These are phyloP conservation scores for Rhagonycha lutea DNA, from an alignment of 2,888 invertebrate species.

Conservation along the genomic window DNA sequence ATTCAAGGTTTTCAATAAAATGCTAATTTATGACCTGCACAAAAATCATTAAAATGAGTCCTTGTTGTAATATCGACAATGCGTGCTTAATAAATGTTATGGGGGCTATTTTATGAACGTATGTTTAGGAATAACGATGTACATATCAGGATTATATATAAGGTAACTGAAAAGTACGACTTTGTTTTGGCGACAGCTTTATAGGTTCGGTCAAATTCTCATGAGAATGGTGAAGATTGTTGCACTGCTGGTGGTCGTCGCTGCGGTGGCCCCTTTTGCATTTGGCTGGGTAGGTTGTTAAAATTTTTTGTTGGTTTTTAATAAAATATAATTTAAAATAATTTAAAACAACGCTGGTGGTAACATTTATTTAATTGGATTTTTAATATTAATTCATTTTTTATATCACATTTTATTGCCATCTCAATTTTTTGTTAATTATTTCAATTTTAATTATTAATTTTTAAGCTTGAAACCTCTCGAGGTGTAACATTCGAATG, in stretches of 20 bases:
- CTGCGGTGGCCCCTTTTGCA: slow-evolving; percentile 37
- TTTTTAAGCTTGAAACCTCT: background rate
- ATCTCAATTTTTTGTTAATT: background rate
- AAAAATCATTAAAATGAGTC: slow-evolving; percentile 3
- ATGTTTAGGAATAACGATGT: slow-evolving; percentile 34
- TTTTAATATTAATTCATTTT: background rate
- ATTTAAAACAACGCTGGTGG: background rate
- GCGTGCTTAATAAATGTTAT: slow-evolving; percentile 16
- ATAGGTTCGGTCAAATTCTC: slow-evolving; percentile 34
- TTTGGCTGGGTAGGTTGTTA: slow-evolving; percentile 17
- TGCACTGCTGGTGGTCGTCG: slow-evolving; percentile 41
- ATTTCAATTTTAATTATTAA: background rate
- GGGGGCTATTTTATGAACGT: slow-evolving; percentile 34
- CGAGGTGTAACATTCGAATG: too few relatives aligned
- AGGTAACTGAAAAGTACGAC: slow-evolving; percentile 10
- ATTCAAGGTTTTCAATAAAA: background rate
- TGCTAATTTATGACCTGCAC: slow-evolving; percentile 11
- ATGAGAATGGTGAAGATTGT: slow-evolving; percentile 37
- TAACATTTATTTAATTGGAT: background rate
- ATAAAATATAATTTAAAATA: slow-evolving; percentile 7
- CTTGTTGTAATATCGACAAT: slow-evolving; percentile 12
- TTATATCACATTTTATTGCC: background rate
- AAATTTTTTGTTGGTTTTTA: slow-evolving; percentile 6
- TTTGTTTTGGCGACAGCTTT: slow-evolving; percentile 39
- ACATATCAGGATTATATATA: slow-evolving; percentile 20